Percentiles rank a stretch among this genome's conserved stretches.
These are phyloP conservation scores for Irena cyanogastra DNA, from an alignment of 2,113 vertebrate species.

Conservation along the genomic window DNA sequence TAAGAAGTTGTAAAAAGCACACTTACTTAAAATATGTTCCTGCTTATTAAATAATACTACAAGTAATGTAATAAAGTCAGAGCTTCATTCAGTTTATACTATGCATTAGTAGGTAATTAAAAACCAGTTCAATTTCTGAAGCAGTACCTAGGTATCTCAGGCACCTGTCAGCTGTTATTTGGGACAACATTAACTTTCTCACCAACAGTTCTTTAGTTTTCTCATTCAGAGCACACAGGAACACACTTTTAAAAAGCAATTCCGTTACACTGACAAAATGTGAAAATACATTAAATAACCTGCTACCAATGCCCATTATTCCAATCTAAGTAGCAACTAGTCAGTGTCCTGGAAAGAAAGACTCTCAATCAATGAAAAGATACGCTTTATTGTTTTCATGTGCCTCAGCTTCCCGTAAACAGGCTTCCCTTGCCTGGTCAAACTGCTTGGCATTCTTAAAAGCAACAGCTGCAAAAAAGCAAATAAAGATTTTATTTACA, in stretches of 20 bases:
- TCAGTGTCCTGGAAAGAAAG: neutral
- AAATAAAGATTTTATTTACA: neutral
- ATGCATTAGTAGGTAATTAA: neutral
- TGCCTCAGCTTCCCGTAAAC: slow-evolving; percentile 90
- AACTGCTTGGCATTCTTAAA: slow-evolving; percentile 99
- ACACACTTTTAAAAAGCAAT: neutral
- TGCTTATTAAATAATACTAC: neutral
- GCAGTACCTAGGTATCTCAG: neutral
- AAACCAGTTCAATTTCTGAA: neutral
- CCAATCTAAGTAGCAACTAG: neutral
- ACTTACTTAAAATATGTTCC: neutral
- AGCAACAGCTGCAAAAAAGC: slow-evolving; percentile 85
- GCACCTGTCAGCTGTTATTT: neutral
- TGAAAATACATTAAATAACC: neutral
- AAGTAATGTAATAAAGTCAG: neutral
- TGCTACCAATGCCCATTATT: neutral
- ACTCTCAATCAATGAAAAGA: slow-evolving; percentile 72
- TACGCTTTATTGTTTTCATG: slow-evolving; percentile 97
- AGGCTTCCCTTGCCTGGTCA: slow-evolving; percentile 95
- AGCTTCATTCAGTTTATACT: neutral
- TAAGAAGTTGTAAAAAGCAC: neutral
- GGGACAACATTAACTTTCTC: neutral
- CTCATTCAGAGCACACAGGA: neutral
- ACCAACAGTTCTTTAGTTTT: neutral
- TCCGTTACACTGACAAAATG: neutral